Evolutionary conservation across 2,888 invertebrate genomes (phyloP), one percentile per base, ranked within the genome.

Genomic region (Tanaodytes sp.): DNA sequence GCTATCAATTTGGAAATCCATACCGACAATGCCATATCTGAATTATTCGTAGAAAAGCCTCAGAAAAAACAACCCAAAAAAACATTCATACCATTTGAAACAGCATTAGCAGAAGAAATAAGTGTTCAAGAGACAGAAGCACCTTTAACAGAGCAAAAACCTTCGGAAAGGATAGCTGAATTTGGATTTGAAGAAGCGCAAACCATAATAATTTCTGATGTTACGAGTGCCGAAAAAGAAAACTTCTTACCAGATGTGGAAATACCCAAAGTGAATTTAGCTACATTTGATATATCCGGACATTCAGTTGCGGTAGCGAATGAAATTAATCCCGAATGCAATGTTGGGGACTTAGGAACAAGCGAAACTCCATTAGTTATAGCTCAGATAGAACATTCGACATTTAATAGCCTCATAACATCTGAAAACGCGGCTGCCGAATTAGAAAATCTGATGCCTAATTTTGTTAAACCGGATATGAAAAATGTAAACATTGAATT

Each of bases 321-420:
- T 9, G 85, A 86, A 79, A 82, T 80, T 2, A 79, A 78, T 19
- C 54, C 81, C 1, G 80, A 82, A 19, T 80, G 77, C 39, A 80
- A 79, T 36, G 37, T 80, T 9, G 78, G 72, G 5, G 76, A 79
- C 33, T 80, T 86, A 20, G 77, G 83, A 71, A 76, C 81, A 37
- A 79, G 84, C 75, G 75, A 76, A 55, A 86, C 86, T n/a, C 80
- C 85, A 67, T 78, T 83, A 58, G 85, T 82, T 27, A 87, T 84
- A 76, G 91, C 91, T 14, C 87, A 87, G 37, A 76, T 86, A 2
- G 87, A 88, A 74, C 89, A 88, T 46, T 86, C 88, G 79, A 85
- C 88, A 61, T 87, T 88, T 57, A 86, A 86, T n/a, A 86, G 86
- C 61, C 84, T 89, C 76, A 82, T 88, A 11, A 86, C 82, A 37